Conservation (phyloP, 2,113 vertebrate species). For the Pomatorhinus ruficollis region DNA sequence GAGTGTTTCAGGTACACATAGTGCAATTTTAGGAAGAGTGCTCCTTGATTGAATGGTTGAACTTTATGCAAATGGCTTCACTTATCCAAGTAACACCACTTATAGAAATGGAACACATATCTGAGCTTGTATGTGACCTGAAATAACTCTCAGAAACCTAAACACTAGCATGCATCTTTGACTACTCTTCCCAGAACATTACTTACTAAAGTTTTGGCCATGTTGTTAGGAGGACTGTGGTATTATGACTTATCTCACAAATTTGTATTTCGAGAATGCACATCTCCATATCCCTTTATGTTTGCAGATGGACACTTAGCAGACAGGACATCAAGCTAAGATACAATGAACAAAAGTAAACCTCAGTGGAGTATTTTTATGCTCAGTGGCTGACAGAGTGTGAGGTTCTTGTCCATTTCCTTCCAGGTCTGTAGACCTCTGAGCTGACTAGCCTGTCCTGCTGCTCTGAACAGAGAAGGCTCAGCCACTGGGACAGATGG, state of each 20-base stretch:
- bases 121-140: neutral
- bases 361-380: neutral
- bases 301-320: neutral
- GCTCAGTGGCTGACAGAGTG: neutral
- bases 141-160: neutral
- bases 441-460: neutral
- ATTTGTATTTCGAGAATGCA: neutral
- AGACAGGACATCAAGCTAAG: neutral
- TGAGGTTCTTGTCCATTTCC: neutral
- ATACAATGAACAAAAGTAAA: neutral
- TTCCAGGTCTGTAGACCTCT: neutral
- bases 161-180: neutral
- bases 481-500: accelerated
- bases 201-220: neutral
- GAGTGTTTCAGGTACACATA: neutral
- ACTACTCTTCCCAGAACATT: neutral
- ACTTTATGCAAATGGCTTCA: neutral
- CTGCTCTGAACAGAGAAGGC: neutral
- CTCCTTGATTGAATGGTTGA: neutral
- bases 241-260: neutral
- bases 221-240: neutral
- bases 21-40: neutral
- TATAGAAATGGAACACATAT: neutral
- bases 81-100: neutral
- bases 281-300: neutral